Base-by-base conservation (phyloP, 2,888 invertebrate species). In the Sceliomorpha sp. region DNA sequence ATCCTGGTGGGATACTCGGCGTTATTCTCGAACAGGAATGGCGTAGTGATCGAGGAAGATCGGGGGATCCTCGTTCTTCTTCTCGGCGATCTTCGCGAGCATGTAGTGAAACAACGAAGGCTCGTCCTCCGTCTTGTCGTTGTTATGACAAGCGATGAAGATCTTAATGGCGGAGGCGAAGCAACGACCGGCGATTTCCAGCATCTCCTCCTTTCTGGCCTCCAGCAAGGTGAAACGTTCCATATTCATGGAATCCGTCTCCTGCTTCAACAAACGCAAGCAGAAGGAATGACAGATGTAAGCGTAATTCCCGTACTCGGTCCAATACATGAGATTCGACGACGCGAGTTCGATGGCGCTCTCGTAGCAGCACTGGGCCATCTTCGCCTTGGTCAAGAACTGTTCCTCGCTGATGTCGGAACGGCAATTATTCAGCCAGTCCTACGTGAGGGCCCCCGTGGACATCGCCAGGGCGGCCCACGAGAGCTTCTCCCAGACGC, bases 41-140 rank as follows among this genome's bases (percentile, higher is more conserved):
- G 92, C 89, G 85, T 97, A 98, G 89, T 95, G 94, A 73, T 93
- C 91, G 37, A 98, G 89, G 88, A 93, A 96, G 14, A 92, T 90
- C 8, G 91, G 90, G 0, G 96, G 94, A 56, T 93, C 91, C 71
- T 93, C 92, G 73, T 93, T 93, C 62, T 92, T 91, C 83, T 98
- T 98, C 87, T 98, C 98, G 0, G 94, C 92, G 48, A 98, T 94
- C 91, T 98, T 98, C 0, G 97, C 98, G n/a, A 98, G 89, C 95
- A 98, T 97, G 83, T 98, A 98, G 86, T 96, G 95, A 81, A 95
- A 94, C 26, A 98, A 89, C 98, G 98, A 98, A 58, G 94, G 91
- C 82, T 98, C 98, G 83, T 97, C 97, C 70, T 92, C 92, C n/a
- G 88, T 85, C 50, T 92, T 92, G 31, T 90, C 89, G 0, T 90